phyloP scores from a whole-genome alignment of 2,888 invertebrate species.

The Criorhina ranunculi region DNA sequence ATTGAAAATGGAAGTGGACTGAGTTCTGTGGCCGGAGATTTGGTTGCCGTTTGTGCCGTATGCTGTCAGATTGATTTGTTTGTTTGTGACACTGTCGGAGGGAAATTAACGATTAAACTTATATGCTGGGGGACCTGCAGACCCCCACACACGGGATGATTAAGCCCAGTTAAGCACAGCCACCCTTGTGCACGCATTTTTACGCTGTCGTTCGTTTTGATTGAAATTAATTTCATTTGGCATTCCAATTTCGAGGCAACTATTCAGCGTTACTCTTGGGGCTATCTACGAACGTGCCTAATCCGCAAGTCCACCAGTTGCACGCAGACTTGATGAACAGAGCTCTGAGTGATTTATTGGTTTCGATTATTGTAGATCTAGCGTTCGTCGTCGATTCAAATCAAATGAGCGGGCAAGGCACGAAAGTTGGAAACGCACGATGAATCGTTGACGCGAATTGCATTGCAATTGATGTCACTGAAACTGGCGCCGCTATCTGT shows the following conservation, averaged over 20 bases:
- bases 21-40: conserved; percentile 22
- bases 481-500: conserved; percentile 52
- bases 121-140: conserved; percentile 7
- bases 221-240: conserved; percentile 62
- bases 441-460: neutral
- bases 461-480: conserved; percentile 48
- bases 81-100: conserved; percentile 21
- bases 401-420: conserved; percentile 7
- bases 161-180: neutral
- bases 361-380: conserved; percentile 43
- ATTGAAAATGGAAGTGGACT: conserved; percentile 68
- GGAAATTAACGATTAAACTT: conserved; percentile 58
- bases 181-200: conserved; percentile 29
- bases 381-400: conserved; percentile 43
- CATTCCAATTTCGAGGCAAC: conserved; percentile 21
- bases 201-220: conserved; percentile 23
- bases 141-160: neutral
- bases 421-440: neutral
- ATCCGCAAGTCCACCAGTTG: conserved; percentile 41
- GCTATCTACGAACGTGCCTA: neutral
- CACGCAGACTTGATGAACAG: conserved; percentile 21
- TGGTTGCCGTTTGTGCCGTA: neutral
- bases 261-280: neutral
- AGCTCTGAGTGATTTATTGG: conserved; percentile 50
- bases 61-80: conserved; percentile 38